Evolutionary conservation across 37 sponge, comb jelly and placozoan genomes (phyloP).

Genomic region (Dysidea cf. avara): DNA sequence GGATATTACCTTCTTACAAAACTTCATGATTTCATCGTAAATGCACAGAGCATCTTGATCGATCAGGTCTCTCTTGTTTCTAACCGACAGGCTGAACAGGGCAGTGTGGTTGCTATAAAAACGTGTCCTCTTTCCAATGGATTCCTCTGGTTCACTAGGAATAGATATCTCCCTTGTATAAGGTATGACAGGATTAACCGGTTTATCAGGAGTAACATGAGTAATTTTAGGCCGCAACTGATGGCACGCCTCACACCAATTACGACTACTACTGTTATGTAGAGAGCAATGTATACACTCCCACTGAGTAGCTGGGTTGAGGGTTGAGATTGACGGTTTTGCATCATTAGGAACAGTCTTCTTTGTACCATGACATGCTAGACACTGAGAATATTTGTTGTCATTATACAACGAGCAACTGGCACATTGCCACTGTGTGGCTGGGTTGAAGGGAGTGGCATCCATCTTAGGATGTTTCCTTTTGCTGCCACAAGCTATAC

Average conservation of each 20-base stretch:
- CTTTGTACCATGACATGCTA: background rate
- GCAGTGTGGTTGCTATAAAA: background rate
- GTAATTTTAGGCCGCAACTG: background rate
- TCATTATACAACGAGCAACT: conserved; percentile 14
- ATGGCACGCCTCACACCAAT: too few species aligned
- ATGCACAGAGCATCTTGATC: conserved; percentile 21
- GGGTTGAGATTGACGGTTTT: too few species aligned
- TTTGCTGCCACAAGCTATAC: conserved; percentile 9
- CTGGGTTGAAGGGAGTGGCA: too few species aligned
- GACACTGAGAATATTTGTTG: background rate
- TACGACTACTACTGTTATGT: too few species aligned
- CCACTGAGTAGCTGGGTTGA: too few species aligned
- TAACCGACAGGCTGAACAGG: conserved; percentile 8
- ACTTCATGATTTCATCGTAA: background rate
- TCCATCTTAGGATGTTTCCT: too few species aligned
- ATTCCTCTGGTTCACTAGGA: background rate
- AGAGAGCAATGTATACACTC: too few species aligned
- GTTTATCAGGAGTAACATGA: background rate
- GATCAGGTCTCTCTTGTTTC: conserved; percentile 1
- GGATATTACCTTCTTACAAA: conserved; percentile 19
- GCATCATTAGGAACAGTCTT: too few species aligned
- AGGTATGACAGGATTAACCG: background rate
- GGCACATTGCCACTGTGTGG: conserved; percentile 19
- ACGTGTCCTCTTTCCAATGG: background rate
- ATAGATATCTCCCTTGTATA: background rate